A percentile compares a stretch with the other conserved stretches of the same genome.
Conservation (phyloP, 2,888 invertebrate genomes). For the Drepanosiphum platanoidis region DNA sequence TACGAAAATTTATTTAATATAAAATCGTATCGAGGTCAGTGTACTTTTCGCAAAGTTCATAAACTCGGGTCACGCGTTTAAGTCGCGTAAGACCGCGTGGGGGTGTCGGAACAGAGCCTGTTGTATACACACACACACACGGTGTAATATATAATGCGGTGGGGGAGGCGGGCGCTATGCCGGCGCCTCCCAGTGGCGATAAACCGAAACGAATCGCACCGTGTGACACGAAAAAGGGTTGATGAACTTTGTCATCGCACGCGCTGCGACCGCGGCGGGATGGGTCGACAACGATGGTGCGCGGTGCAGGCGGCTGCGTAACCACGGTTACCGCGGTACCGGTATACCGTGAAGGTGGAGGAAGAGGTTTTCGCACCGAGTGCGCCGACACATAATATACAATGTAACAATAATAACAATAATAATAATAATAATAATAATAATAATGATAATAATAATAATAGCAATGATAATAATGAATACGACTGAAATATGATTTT, state of each 20-base stretch:
- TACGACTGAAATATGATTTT: too few relatives aligned
- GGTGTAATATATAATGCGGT: background rate
- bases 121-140: background rate
- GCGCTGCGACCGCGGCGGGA: constrained; percentile 36
- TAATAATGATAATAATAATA: too few relatives aligned
- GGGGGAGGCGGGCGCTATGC: background rate
- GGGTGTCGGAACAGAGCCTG: constrained; percentile 21
- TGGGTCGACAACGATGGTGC: background rate
- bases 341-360: too few relatives aligned
- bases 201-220: constrained; percentile 35
- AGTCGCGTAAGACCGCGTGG: background rate
- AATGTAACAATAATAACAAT: background rate
- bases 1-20: background rate
- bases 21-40: constrained; percentile 57
- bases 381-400: background rate
- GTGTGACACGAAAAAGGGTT: constrained; percentile 59
- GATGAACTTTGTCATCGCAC: constrained; percentile 50
- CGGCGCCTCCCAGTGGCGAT: constrained; percentile 42
- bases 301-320: constrained; percentile 31
- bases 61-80: constrained; percentile 22
- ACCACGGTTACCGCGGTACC: constrained; percentile 47
- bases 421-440: too few relatives aligned
- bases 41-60: constrained; percentile 58
- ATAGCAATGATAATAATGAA: too few relatives aligned
- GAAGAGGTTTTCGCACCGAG: background rate